Evolutionary conservation across 2,113 vertebrate genomes (phyloP), one percentile per base, ranked within the genome.

Genomic region (Chauna torquata): DNA sequence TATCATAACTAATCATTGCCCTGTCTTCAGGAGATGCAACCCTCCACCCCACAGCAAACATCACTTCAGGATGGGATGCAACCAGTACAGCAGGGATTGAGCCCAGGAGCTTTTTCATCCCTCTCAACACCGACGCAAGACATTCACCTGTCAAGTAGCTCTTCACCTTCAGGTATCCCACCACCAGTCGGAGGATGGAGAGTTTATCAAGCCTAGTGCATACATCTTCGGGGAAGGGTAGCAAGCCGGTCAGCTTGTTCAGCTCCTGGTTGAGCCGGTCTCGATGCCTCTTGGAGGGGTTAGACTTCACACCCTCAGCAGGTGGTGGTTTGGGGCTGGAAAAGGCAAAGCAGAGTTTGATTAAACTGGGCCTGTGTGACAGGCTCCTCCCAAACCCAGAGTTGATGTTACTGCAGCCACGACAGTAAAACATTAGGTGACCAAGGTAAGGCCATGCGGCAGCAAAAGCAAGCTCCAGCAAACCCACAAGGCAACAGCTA

Each of bases 91-190:
- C 2, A 10, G 28, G 44, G 11, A 69, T 12, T 9, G 61, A 69
- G 38, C 23, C 32, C 57, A 64, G 42, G 36, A 59, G 22, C 25
- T 58, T 83, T n/a, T 32, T 24, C 12, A 47, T 8, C 7, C 0
- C 20, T 71, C 10, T 2, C 54, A 61, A 45, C 15, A 36, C 0
- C 14, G 6, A 38, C 15, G 15, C 36, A 30, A 0, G 59, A 40
- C 36, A 85, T 98, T 98, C 86, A 99, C 99, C 98, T 44, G 78
- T 96, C 88, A 99, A 98, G 97, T 98, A 99, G 94, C 97, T 98
- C 95, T 99, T 99, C 75, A 98, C 97, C 96, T 98, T 99, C 92
- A 99, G 98, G 97, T 98, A 99, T 2, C 98, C 98, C 2, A 99
- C 98, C 7, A 97, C 98, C 90, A 99, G 98, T 5, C 98, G 97